Conservation (phyloP, 2,888 invertebrate genomes). For the Resseliella maxima region DNA sequence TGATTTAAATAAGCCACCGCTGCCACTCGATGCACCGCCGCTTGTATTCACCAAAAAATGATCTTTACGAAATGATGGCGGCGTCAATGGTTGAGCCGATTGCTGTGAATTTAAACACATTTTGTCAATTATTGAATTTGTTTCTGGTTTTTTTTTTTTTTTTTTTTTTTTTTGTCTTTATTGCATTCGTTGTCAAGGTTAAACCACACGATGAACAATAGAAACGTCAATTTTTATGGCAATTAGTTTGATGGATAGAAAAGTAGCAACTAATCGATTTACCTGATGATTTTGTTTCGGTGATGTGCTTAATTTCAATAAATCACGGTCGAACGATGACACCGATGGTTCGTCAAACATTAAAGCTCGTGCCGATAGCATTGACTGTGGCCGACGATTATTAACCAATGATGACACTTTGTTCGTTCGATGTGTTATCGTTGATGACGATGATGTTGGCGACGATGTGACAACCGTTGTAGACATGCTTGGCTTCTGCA, state of each 20-base stretch:
- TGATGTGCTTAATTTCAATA: conserved; percentile 53
- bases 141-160: not conserved
- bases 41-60: conserved; percentile 40
- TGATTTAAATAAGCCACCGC: conserved; percentile 40
- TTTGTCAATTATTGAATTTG: not conserved
- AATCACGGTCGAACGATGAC: conserved; percentile 23
- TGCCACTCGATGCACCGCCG: not conserved
- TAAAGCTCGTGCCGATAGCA: conserved; percentile 80
- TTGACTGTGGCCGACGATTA: conserved; percentile 69
- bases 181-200: too few relatives aligned
- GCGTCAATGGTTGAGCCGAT: not conserved
- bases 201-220: too few relatives aligned
- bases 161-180: too few relatives aligned
- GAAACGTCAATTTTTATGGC: too few relatives aligned
- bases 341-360: conserved; percentile 75
- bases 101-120: not conserved
- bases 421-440: conserved; percentile 64
- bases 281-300: conserved; percentile 55
- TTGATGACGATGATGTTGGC: conserved; percentile 60
- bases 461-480: conserved; percentile 56
- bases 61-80: conserved; percentile 53
- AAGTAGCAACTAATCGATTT: not conserved
- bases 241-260: too few relatives aligned
- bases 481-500: conserved; percentile 44
- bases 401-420: conserved; percentile 67